Percentiles rank a stretch among this genome's conserved stretches.
phyloP scores from a whole-genome alignment of 2,888 invertebrate genomes.

The Muscina levida region DNA sequence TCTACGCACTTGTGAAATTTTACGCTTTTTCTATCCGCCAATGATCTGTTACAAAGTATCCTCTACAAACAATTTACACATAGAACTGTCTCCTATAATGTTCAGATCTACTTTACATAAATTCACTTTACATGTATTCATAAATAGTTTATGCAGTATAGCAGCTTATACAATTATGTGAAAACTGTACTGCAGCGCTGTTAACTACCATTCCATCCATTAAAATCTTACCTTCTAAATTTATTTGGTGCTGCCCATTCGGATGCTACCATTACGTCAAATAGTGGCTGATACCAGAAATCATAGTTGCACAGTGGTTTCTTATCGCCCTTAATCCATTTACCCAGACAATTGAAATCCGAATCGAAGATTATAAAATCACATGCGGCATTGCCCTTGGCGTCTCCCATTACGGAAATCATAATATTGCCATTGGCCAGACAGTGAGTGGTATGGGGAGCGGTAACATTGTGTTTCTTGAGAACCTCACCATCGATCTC shows the following conservation, averaged over 20 bases:
- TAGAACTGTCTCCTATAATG: no score
- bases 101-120: no score
- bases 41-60: no score
- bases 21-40: no score
- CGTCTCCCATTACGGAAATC: slow-evolving; percentile 96
- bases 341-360: slow-evolving; percentile 83
- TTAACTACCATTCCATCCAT: no score
- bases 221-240: slow-evolving; percentile 82
- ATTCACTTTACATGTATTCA: no score
- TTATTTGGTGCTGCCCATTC: slow-evolving; percentile 96
- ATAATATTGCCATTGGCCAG: slow-evolving; percentile 95
- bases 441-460: slow-evolving; percentile 97
- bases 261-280: slow-evolving; percentile 92
- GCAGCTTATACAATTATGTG: no score
- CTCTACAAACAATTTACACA: no score
- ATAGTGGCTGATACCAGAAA: slow-evolving; percentile 98
- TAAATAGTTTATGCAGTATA: no score
- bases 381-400: slow-evolving; percentile 90
- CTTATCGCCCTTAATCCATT: slow-evolving; percentile 86
- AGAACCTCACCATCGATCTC: slow-evolving; percentile 91
- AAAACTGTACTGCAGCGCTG: no score
- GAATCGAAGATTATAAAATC: slow-evolving; percentile 94
- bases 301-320: slow-evolving; percentile 93
- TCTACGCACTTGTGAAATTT: no score
- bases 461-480: slow-evolving; percentile 87